phyloP scores from a whole-genome alignment of 92 coral and sea anemone genomes.

The Virgularia gustaviana region DNA sequence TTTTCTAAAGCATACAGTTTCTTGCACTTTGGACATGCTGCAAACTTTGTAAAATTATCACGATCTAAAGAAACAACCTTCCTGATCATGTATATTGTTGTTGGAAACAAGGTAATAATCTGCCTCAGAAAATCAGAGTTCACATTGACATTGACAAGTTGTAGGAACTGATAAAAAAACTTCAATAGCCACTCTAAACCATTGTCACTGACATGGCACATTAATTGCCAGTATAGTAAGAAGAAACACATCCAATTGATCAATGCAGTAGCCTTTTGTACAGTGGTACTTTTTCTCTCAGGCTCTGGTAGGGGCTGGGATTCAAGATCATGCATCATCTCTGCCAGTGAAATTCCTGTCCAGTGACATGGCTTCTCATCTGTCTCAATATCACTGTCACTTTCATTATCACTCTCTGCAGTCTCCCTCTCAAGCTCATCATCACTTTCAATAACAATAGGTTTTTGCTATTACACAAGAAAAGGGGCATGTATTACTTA shows the following conservation, averaged over 20 bases:
- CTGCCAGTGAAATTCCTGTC: background rate
- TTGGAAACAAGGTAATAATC: constrained; percentile 54
- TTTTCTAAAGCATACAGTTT: too few species aligned
- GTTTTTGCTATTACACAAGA: too few species aligned
- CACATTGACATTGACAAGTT: constrained; percentile 42
- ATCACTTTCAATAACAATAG: constrained; percentile 1
- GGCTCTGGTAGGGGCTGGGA: background rate
- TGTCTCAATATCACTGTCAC: too few species aligned
- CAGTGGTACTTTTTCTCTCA: background rate
- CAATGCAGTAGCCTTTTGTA: background rate
- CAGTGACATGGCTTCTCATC: background rate
- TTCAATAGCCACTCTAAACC: constrained; percentile 59
- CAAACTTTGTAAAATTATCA: constrained; percentile 46
- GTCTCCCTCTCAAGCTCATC: background rate
- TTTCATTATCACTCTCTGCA: background rate
- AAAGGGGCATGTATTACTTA: too few species aligned
- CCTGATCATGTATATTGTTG: constrained; percentile 46
- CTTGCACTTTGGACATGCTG: constrained; percentile 63
- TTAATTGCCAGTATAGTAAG: constrained; percentile 46
- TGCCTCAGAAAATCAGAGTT: constrained; percentile 48
- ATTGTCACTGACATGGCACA: constrained; percentile 57
- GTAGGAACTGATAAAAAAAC: constrained; percentile 52
- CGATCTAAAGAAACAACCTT: constrained; percentile 46
- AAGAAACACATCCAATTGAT: constrained; percentile 2
- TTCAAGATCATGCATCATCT: constrained; percentile 6